Conservation (phyloP, 2,888 invertebrate species). For the Tigriopus californicus region DNA sequence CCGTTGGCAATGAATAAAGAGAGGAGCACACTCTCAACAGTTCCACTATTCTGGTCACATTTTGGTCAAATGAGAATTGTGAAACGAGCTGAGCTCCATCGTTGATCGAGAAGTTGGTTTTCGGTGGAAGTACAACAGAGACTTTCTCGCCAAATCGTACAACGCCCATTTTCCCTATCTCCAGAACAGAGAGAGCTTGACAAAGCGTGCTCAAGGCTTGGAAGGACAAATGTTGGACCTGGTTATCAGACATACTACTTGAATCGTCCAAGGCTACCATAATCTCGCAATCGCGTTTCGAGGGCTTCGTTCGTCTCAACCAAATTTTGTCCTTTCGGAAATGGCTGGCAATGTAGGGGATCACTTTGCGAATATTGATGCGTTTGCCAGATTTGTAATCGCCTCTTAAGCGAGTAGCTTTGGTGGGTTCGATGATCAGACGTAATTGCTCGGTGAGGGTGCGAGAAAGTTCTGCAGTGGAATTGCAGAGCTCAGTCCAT, state of each 20-base stretch:
- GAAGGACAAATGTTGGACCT: conserved; percentile 56
- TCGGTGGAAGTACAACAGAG: conserved; percentile 43
- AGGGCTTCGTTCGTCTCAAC: conserved; percentile 84
- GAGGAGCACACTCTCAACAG: conserved; percentile 32
- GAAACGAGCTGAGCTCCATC: background rate
- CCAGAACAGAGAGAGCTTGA: conserved; percentile 69
- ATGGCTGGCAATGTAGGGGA: conserved; percentile 95
- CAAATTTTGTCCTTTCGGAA: conserved; percentile 98
- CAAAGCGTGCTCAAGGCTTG: conserved; percentile 80
- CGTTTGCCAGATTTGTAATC: conserved; percentile 91
- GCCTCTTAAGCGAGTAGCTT: conserved; percentile 72
- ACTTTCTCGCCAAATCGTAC: conserved; percentile 75
- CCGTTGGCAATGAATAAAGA: conserved; percentile 11
- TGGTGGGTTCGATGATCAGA: conserved; percentile 84
- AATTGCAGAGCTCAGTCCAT: background rate
- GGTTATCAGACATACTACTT: conserved; percentile 39
- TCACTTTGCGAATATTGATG: conserved; percentile 91
- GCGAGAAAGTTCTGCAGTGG: conserved; percentile 41
- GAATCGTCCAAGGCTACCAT: conserved; percentile 93
- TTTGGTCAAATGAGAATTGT: conserved; percentile 59
- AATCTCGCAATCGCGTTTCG: conserved; percentile 87
- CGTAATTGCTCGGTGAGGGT: conserved; percentile 83
- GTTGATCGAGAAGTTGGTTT: conserved; percentile 23
- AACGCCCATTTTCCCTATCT: conserved; percentile 79
- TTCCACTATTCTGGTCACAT: conserved; percentile 65